Percentiles rank a stretch among this genome's conserved stretches.
Evolutionary conservation across 2,113 vertebrate genomes (phyloP).

Genomic region (Emydura subglobosa): DNA sequence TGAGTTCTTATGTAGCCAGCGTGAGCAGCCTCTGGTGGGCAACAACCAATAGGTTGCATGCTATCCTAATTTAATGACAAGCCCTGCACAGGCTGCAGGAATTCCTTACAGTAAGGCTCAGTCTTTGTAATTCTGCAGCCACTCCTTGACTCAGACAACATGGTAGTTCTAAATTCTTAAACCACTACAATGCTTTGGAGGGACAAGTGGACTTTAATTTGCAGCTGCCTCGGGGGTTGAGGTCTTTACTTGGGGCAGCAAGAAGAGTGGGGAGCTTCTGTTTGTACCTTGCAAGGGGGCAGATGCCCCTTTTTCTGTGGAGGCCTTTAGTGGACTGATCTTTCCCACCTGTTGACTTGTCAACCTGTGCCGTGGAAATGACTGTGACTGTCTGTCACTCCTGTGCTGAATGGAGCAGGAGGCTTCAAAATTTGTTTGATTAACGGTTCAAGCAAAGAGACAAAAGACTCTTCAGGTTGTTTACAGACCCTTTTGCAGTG

Average conservation of each 20-base stretch:
- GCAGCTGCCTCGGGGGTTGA: background rate
- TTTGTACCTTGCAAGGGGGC: background rate
- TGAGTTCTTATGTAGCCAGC: no score
- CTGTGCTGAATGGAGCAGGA: background rate
- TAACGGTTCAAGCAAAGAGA: background rate
- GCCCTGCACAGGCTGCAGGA: no score
- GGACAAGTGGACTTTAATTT: background rate
- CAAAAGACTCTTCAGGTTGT: background rate
- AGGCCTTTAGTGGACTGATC: background rate
- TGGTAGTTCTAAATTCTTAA: background rate
- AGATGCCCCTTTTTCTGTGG: background rate
- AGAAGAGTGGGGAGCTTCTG: background rate
- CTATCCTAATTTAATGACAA: no score
- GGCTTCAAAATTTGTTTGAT: background rate
- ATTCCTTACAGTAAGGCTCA: background rate
- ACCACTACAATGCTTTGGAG: background rate
- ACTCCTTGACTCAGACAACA: background rate
- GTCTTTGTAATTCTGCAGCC: background rate
- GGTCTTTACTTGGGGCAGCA: background rate
- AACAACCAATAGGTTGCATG: no score
- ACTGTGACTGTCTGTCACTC: background rate
- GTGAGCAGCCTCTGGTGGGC: no score
- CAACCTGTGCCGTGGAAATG: background rate
- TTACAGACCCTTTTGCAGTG: fast-evolving
- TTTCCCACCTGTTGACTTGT: background rate